Evolutionary conservation across 2,797 vertebrate genomes (phyloP).

Genomic region (Eulemur rubriventer): DNA sequence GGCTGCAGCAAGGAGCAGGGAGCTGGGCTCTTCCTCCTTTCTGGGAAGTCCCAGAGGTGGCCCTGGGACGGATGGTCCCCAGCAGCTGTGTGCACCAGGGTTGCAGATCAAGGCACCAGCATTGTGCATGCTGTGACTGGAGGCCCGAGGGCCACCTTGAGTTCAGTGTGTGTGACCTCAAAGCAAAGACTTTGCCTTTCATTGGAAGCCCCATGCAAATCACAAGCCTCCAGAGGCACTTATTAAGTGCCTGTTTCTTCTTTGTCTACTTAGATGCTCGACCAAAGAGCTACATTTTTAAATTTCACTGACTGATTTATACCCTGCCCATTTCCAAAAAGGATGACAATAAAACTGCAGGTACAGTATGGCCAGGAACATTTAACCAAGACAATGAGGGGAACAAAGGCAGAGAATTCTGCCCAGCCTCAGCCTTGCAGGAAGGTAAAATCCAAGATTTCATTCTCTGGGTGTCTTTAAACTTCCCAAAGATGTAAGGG

Average conservation of each 20-base stretch:
- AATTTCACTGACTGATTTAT: slow-evolving; percentile 34
- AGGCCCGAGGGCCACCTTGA: neutral
- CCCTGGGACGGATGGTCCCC: neutral
- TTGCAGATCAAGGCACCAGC: neutral
- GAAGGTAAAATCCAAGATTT: slow-evolving; percentile 26
- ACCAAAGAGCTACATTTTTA: slow-evolving; percentile 41
- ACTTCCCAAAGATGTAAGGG: slow-evolving; percentile 12
- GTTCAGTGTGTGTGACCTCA: neutral
- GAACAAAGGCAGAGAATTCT: slow-evolving; percentile 34
- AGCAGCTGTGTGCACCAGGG: neutral
- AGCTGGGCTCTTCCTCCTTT: neutral
- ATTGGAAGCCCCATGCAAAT: neutral
- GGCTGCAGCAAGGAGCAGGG: neutral
- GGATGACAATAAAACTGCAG: slow-evolving; percentile 51
- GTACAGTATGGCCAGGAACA: slow-evolving; percentile 3
- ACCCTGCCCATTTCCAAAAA: slow-evolving; percentile 11
- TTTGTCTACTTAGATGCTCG: slow-evolving; percentile 28
- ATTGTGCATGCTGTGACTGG: rapidly evolving
- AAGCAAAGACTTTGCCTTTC: slow-evolving; percentile 30
- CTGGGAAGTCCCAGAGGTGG: neutral
- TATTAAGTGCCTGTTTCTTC: slow-evolving; percentile 14
- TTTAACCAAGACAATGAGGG: slow-evolving; percentile 24
- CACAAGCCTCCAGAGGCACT: neutral
- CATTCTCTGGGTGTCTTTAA: slow-evolving; percentile 52
- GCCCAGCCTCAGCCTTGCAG: slow-evolving; percentile 24